These are phyloP conservation scores for Macrotus californicus DNA, from an alignment of 2,113 vertebrate genomes.

Conservation along the genomic window DNA sequence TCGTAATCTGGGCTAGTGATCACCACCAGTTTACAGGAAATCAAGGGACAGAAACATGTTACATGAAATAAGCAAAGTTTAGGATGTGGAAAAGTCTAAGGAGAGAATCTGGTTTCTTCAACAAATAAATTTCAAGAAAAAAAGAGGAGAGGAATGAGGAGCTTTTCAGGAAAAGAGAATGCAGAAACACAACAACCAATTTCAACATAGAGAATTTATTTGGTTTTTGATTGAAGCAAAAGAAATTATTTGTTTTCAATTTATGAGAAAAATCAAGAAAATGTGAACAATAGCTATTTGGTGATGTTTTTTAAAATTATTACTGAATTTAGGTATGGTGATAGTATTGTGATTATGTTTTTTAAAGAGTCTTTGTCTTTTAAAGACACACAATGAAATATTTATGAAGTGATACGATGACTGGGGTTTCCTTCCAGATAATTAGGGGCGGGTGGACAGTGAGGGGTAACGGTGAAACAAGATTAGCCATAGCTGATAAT, in stretches of 20 bases:
- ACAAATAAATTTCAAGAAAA: not conserved
- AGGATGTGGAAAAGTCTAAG: not conserved
- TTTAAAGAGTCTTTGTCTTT: not conserved
- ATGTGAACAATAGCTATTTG: not conserved
- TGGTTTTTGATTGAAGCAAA: not conserved
- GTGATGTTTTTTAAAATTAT: not conserved
- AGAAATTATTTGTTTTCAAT: not conserved
- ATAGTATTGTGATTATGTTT: not conserved
- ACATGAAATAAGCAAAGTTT: not conserved
- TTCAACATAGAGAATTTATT: not conserved
- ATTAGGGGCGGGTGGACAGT: not conserved
- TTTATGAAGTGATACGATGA: not conserved
- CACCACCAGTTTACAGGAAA: not conserved
- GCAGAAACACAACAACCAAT: not conserved
- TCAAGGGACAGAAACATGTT: not conserved
- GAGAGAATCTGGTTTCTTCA: not conserved
- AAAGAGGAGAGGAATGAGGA: not conserved
- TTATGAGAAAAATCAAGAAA: not conserved
- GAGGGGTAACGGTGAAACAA: not conserved
- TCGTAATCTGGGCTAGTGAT: not conserved
- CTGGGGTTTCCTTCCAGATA: slow-evolving; percentile 4
- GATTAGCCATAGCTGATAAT: not conserved
- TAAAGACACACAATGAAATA: slow-evolving; percentile 23
- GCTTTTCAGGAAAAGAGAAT: not conserved
- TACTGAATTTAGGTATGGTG: not conserved